Percentiles rank a stretch among this genome's conserved stretches.
Evolutionary conservation across 2,797 vertebrate genomes (phyloP).

Genomic region (Catharus ustulatus): DNA sequence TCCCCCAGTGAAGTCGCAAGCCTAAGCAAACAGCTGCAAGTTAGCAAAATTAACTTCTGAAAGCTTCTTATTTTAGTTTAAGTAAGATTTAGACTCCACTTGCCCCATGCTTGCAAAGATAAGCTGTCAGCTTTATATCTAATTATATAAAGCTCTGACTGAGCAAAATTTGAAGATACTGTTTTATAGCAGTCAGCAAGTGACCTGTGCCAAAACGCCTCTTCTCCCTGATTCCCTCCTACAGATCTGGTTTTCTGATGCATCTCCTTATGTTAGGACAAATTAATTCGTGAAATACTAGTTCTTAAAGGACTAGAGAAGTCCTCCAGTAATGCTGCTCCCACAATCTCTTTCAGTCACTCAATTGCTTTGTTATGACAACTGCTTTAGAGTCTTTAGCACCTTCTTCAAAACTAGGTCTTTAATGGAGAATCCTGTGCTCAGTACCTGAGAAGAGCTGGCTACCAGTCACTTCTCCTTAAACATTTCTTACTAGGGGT

Average conservation of each 20-base stretch:
- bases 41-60: constrained; percentile 35
- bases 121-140: constrained; percentile 10
- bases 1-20: background rate
- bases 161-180: background rate
- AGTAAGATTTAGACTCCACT: background rate
- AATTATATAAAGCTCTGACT: constrained; percentile 28
- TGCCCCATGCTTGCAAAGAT: background rate
- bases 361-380: background rate
- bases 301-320: background rate
- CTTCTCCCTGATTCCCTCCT: background rate
- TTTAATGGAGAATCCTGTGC: background rate
- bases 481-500: background rate
- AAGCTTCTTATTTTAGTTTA: constrained; percentile 46
- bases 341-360: background rate
- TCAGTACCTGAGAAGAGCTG: background rate
- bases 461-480: background rate
- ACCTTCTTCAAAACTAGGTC: background rate
- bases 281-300: background rate
- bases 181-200: background rate
- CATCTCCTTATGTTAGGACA: background rate
- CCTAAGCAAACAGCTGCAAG: background rate
- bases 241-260: background rate
- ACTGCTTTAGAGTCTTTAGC: background rate
- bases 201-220: background rate
- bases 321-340: background rate